phyloP scores from a whole-genome alignment of 2,888 invertebrate species.

The Drosophila ezoana region DNA sequence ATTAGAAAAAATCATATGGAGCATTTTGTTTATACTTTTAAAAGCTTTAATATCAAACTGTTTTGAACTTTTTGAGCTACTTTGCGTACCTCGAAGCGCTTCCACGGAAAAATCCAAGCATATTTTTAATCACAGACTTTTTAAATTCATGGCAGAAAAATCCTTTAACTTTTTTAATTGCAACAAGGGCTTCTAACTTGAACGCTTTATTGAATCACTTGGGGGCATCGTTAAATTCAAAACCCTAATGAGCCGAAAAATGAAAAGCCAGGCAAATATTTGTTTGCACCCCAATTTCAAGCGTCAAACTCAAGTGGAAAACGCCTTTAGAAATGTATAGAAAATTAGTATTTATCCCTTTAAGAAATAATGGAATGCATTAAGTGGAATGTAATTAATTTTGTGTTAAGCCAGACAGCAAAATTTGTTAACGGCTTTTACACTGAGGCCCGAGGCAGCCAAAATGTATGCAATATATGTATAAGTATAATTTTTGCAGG shows the following conservation, averaged over 20 bases:
- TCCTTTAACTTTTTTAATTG: slow-evolving; percentile 25
- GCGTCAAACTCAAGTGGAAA: slow-evolving; percentile 18
- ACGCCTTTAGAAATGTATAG: slow-evolving; percentile 25
- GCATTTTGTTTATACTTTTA: too few species aligned
- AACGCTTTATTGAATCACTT: slow-evolving; percentile 25
- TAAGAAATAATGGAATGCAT: slow-evolving; percentile 31
- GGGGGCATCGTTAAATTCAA: slow-evolving; percentile 12
- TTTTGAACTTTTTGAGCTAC: background rate
- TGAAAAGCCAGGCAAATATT: slow-evolving; percentile 47
- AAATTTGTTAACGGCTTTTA: slow-evolving; percentile 22
- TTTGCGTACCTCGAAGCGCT: background rate
- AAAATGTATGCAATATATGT: slow-evolving; percentile 29
- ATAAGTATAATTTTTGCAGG: slow-evolving; percentile 11
- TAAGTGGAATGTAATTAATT: slow-evolving; percentile 36
- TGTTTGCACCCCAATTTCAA: slow-evolving; percentile 25
- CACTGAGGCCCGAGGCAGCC: slow-evolving; percentile 8
- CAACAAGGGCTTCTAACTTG: slow-evolving; percentile 13
- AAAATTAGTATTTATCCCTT: slow-evolving; percentile 31
- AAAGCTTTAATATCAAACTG: background rate
- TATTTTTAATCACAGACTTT: background rate
- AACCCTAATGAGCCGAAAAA: slow-evolving; percentile 37
- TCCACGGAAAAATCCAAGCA: background rate
- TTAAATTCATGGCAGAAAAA: background rate
- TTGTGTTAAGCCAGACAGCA: slow-evolving; percentile 15
- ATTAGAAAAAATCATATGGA: too few species aligned